Evolutionary conservation across 1,140 invertebrate genomes (phyloP), one percentile per base, ranked within the genome.

Genomic region (Ostrea denselamellosa): DNA sequence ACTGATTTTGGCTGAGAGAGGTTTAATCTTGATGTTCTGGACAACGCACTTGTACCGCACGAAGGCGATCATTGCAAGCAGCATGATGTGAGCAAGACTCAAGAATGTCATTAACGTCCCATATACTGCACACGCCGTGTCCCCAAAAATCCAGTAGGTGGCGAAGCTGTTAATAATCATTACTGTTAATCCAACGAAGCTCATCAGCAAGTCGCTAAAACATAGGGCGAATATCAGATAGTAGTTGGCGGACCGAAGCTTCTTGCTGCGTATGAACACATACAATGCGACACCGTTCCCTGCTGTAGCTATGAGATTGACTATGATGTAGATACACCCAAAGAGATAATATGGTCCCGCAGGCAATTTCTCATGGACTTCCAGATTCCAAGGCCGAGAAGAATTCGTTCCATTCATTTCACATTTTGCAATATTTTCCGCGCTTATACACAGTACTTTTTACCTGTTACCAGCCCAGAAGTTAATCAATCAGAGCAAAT

Each of bases 61-160:
- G 28, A 28, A 25, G 9, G 68, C 68, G 3, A 77, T 77, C 9
- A 25, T 25, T 34, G 25, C 28, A 25, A 77, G 68, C 14, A 77
- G 25, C 0, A 25, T 77, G 68, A 77, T 77, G 3, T 77, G 68
- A 14, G 28, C 9, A 34, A 77, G 68, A 28, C 68, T 25, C 25
- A 77, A 34, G 28, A 77, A 77, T 8, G 68, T 77, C 68, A 77
- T 77, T 17, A 77, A 34, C 5, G 68, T 77, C 10, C 68, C 68
- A 12, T 77, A 77, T 5, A 25, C 68, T 14, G 28, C 28, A 10
- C 68, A 77, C 0, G 25, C 68, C 25, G 2, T 28, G 5, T 77
- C 68, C 5, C 68, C 68, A 5, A 77, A 77, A 25, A 77, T 44
- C 68, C 68, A 77, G 25, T 77, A 25, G 2, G 68, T 77, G 68